phyloP scores from a whole-genome alignment of 1,140 invertebrate species.

The Cataglyphis hispanica region DNA sequence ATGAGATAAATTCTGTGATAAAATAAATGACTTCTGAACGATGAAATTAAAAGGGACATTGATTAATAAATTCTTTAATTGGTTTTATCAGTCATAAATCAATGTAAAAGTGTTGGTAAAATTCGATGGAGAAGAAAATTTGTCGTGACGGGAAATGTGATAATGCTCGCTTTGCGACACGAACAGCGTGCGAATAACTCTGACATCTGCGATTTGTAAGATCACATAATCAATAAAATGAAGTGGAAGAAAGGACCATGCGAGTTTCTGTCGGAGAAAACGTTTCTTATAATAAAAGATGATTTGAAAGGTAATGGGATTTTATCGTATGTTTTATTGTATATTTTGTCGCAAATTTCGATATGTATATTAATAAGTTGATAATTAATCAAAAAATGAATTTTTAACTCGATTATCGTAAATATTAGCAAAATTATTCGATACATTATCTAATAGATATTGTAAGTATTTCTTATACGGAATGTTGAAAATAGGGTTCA shows the following conservation, averaged over 20 bases:
- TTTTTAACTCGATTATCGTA: background rate
- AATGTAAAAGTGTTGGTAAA: background rate
- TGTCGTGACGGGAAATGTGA: background rate
- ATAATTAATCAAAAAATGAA: background rate
- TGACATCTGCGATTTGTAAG: background rate
- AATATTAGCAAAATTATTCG: background rate
- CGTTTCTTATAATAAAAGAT: conserved; percentile 79
- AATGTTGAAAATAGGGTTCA: background rate
- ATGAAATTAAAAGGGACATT: background rate
- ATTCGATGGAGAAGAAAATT: background rate
- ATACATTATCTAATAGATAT: too few species aligned
- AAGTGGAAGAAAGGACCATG: conserved; percentile 77
- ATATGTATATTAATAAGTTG: background rate
- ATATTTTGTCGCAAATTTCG: background rate
- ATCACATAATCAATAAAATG: conserved; percentile 66
- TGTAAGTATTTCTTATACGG: background rate
- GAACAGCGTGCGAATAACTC: background rate
- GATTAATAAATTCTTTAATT: background rate
- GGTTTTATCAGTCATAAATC: background rate
- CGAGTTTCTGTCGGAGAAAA: conserved; percentile 79
- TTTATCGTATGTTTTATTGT: background rate
- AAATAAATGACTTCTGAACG: background rate
- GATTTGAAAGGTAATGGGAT: conserved; percentile 74
- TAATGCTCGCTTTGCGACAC: conserved; percentile 22
- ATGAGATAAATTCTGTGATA: background rate